A percentile compares a stretch with the other conserved stretches of the same genome.
These are phyloP conservation scores for Neodiprion lecontei DNA, from an alignment of 1,140 invertebrate species.

Conservation along the genomic window DNA sequence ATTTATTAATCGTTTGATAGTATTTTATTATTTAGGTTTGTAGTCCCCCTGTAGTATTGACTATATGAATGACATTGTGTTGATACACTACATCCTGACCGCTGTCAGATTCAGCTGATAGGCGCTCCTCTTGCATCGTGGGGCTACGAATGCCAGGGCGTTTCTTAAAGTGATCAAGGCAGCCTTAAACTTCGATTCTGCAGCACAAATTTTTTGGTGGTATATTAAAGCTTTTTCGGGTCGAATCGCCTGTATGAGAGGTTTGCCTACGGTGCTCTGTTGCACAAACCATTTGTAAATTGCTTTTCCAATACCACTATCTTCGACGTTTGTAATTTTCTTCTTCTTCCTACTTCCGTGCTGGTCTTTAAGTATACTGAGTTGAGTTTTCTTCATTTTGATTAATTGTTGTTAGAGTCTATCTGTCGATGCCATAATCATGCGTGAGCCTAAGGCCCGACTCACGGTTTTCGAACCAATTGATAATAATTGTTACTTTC, in stretches of 20 bases:
- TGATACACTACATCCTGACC: background rate
- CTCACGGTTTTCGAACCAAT: too few species aligned
- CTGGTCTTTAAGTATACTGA: background rate
- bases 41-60: too few species aligned
- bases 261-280: background rate
- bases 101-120: constrained; percentile 23
- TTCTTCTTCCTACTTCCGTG: background rate
- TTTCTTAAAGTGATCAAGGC: constrained; percentile 34
- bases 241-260: background rate
- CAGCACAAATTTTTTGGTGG: background rate
- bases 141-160: constrained; percentile 35
- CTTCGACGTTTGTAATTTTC: too few species aligned
- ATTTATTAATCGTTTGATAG: too few species aligned
- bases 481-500: too few species aligned
- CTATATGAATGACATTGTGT: too few species aligned
- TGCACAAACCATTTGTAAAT: constrained; percentile 3
- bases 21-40: too few species aligned
- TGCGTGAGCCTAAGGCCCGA: too few species aligned
- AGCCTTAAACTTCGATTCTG: constrained; percentile 27
- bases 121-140: constrained; percentile 30
- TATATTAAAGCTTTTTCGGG: background rate
- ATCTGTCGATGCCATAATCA: too few species aligned
- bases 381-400: too few species aligned
- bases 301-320: background rate
- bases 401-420: too few species aligned